Base-by-base conservation (phyloP, 2,888 invertebrate genomes). In the Calliphora vomitoria region DNA sequence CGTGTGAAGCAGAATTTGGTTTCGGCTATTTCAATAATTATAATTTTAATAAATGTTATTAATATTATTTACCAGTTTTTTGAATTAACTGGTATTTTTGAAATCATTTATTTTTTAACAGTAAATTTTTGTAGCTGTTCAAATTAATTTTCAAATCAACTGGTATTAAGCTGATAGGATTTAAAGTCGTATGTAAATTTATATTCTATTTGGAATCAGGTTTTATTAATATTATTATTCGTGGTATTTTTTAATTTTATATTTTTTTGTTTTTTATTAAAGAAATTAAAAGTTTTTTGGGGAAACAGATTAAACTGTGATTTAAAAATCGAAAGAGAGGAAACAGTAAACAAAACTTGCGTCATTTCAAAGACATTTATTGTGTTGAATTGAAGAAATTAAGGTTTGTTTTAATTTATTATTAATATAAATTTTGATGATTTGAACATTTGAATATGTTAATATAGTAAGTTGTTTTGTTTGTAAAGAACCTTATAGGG, bases 351-450 rank as follows among this genome's bases (percentile, higher is more conserved):
- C 15, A 64, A 64, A 64, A 18, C 64, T 64, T 64, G 18, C 64
- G 38, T 38, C 64, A 64, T 75, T 47, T 62, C 31, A 35, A 62
- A 62, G 10, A 38, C 35, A 44, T 41, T n/a, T 35, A 35, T 74
- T 31, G 8, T 50, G 25, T 47, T 20, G 20, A 10, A 10, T 55
- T 20, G 4, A 11, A 44, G 15, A n/a, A 50, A 50, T n/a, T 20
- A 10, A 20, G 10, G 8, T 55, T 55, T 55, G 20, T 4, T 8
- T 10, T 55, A 53, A 8, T n/a, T 13, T 44, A 13, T 44, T 44
- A 44, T 13, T 44, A 50, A n/a, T 50, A 50, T 0, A 13, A n/a
- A n/a, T 5, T 50, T 50, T 15, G 15, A 1, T 15, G 15, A 1
- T 50, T 50, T 50, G 4, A n/a, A n/a, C 0, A 50, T 50, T 50